Percentiles rank a stretch among this genome's conserved stretches.
These are phyloP conservation scores for Spinus olivaceus DNA, from an alignment of 2,797 vertebrate species.

Conservation along the genomic window DNA sequence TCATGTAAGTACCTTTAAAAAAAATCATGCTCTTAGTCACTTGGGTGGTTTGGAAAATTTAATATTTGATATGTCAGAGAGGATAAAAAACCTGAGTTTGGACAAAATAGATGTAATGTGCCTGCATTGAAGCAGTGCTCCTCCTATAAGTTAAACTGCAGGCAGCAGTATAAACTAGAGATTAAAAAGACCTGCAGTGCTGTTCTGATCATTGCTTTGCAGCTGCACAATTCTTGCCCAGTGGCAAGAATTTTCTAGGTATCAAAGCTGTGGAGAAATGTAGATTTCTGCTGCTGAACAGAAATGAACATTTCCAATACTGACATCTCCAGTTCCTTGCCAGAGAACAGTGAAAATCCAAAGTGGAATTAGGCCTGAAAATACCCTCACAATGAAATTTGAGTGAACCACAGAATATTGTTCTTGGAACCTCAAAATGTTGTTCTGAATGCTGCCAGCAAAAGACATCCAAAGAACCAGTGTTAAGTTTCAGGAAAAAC, in stretches of 20 bases:
- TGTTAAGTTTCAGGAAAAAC: background rate
- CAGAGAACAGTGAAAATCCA: background rate
- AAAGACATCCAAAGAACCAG: background rate
- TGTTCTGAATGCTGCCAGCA: background rate
- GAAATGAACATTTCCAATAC: background rate
- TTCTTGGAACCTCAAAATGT: background rate
- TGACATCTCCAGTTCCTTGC: background rate
- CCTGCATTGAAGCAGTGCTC: background rate
- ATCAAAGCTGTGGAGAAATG: constrained; percentile 8
- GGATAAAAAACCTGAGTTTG: background rate
- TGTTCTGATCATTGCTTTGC: constrained; percentile 2
- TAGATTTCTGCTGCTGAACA: background rate
- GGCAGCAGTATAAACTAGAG: constrained; percentile 5
- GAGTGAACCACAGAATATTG: background rate
- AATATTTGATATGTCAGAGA: background rate
- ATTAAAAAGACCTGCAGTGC: constrained; percentile 23
- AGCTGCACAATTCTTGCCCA: constrained; percentile 15
- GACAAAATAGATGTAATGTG: constrained; percentile 17
- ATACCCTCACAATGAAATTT: background rate
- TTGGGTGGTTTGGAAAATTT: constrained; percentile 22
- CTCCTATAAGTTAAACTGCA: constrained; percentile 17
- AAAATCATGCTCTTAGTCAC: background rate
- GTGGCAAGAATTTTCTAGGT: background rate
- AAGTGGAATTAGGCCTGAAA: background rate
- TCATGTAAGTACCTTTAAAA: background rate